phyloP scores from a whole-genome alignment of 2,888 invertebrate genomes.

The Daptonema setosum region DNA sequence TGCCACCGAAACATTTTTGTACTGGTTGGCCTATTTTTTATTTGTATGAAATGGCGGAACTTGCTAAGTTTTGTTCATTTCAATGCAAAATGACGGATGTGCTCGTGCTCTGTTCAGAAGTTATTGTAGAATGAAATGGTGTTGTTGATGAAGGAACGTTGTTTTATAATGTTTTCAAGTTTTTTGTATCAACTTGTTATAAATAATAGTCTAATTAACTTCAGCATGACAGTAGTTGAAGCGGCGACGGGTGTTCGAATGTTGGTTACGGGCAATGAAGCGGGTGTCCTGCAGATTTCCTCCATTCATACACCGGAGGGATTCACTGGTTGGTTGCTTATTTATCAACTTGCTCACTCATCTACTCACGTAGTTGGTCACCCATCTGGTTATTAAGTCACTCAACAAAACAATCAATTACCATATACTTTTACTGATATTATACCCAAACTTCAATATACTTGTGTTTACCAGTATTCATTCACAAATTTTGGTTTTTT shows the following conservation, averaged over 20 bases:
- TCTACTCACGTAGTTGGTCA: no score
- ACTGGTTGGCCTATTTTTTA: not conserved
- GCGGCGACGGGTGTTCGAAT: not conserved
- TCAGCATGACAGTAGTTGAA: not conserved
- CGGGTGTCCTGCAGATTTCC: not conserved
- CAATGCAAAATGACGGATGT: no score
- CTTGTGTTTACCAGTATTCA: no score
- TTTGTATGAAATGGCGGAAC: no score
- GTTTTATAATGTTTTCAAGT: not conserved
- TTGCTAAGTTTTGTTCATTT: no score
- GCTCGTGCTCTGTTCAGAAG: no score
- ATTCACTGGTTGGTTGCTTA: not conserved
- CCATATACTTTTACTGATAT: no score
- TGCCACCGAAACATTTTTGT: not conserved
- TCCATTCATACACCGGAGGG: not conserved
- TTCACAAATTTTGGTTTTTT: no score
- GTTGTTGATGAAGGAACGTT: constrained; percentile 5
- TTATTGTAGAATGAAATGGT: not conserved
- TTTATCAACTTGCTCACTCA: no score
- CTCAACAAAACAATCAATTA: no score
- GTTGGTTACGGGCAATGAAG: not conserved
- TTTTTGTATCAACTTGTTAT: not conserved
- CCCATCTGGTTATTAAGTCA: no score
- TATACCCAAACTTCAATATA: no score
- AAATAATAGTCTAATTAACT: not conserved